Conservation (phyloP, 2,797 vertebrate genomes). For the Melopsittacus undulatus region DNA sequence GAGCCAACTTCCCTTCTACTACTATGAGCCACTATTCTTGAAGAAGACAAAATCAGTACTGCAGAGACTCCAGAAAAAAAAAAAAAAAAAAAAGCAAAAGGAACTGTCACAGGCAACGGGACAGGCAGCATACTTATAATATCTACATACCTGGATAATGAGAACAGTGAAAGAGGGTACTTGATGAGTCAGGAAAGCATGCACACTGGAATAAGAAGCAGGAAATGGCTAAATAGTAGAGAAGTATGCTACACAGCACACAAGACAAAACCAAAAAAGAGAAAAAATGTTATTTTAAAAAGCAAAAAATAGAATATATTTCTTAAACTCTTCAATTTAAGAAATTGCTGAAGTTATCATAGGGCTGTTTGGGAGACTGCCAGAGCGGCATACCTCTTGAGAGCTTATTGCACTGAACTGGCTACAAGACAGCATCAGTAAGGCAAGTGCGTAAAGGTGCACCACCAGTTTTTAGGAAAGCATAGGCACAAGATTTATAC, state of each 20-base stretch:
- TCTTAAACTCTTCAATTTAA: background rate
- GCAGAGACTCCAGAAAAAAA: background rate
- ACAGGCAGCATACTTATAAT: background rate
- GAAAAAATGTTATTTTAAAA: background rate
- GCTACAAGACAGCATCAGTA: background rate
- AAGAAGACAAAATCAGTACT: background rate
- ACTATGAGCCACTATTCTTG: background rate
- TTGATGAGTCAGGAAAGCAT: background rate
- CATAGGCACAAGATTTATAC: background rate
- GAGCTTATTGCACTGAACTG: background rate
- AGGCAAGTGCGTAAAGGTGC: background rate
- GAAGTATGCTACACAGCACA: background rate
- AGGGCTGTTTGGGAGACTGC: background rate
- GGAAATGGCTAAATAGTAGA: background rate
- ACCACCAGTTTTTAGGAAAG: background rate
- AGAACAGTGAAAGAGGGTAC: background rate
- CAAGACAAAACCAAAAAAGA: background rate
- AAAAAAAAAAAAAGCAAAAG: background rate
- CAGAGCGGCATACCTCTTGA: background rate
- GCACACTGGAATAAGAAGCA: background rate
- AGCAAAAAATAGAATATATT: background rate
- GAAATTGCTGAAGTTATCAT: background rate
- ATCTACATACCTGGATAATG: background rate
- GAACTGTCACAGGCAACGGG: background rate
- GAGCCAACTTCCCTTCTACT: background rate